A percentile compares a stretch with the other conserved stretches of the same genome.
Conservation (phyloP, 2,888 invertebrate species). For the Drosophila yooni region DNA sequence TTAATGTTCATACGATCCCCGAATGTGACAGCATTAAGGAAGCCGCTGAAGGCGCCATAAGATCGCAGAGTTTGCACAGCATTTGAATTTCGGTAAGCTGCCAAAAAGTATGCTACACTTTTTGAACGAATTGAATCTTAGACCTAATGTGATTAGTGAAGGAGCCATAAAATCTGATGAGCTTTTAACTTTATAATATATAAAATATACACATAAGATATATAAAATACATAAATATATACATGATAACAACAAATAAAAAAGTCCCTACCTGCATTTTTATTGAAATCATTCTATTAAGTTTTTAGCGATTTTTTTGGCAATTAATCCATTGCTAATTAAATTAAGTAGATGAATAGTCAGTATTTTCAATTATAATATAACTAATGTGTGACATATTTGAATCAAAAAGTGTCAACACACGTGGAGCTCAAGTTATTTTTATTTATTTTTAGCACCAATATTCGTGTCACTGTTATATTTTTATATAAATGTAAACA, state of each 20-base stretch:
- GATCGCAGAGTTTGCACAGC: slow-evolving; percentile 55
- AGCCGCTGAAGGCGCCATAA: slow-evolving; percentile 13
- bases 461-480: background rate
- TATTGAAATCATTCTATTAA: slow-evolving; percentile 12
- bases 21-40: slow-evolving; percentile 53
- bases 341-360: slow-evolving; percentile 38
- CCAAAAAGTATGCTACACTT: slow-evolving; percentile 53
- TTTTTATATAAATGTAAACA: background rate
- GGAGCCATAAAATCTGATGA: slow-evolving; percentile 16
- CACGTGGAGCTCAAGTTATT: slow-evolving; percentile 5
- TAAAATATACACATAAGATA: background rate
- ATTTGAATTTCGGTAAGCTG: slow-evolving; percentile 36
- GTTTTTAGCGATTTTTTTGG: slow-evolving; percentile 10
- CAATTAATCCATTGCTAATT: slow-evolving; percentile 52
- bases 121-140: background rate
- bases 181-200: background rate
- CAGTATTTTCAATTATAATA: slow-evolving; percentile 26
- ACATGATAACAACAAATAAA: slow-evolving; percentile 23
- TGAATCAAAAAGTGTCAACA: slow-evolving; percentile 33
- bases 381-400: slow-evolving; percentile 36
- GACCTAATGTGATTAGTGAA: slow-evolving; percentile 12
- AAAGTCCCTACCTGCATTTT: slow-evolving; percentile 11
- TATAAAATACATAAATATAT: background rate
- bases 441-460: background rate
- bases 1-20: slow-evolving; percentile 63